Percentiles rank a stretch among this genome's conserved stretches.
These are phyloP conservation scores for Manacus vitellinus DNA, from an alignment of 2,113 vertebrate species.

Conservation along the genomic window DNA sequence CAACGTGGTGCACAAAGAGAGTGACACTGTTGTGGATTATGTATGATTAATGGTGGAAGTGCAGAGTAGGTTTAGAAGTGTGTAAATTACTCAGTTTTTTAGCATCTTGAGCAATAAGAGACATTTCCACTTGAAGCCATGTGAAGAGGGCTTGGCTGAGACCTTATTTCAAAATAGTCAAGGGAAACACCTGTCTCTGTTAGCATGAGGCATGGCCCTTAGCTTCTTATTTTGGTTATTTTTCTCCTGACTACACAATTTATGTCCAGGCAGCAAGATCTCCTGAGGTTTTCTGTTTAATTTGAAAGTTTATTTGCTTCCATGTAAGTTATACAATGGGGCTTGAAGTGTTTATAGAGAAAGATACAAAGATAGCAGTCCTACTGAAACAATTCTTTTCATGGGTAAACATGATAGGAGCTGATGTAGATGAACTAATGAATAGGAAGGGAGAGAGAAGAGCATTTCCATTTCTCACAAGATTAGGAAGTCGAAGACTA, in stretches of 20 bases:
- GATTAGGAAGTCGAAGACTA: slow-evolving; percentile 20
- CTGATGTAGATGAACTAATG: slow-evolving; percentile 13
- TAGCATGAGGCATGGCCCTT: background rate
- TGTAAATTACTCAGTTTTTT: slow-evolving; percentile 25
- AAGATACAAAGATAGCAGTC: slow-evolving; percentile 20
- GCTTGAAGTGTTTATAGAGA: slow-evolving; percentile 17
- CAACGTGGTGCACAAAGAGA: background rate
- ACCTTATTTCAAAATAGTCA: slow-evolving; percentile 26
- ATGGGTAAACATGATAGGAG: slow-evolving; percentile 1
- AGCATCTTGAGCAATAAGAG: background rate
- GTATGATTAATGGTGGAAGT: background rate
- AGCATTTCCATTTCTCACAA: slow-evolving; percentile 24
- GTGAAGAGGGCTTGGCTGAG: background rate
- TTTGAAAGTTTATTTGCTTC: slow-evolving; percentile 44
- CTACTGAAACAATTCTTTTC: slow-evolving; percentile 29
- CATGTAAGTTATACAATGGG: background rate
- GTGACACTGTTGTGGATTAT: slow-evolving; percentile 19
- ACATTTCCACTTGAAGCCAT: background rate
- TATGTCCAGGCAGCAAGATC: slow-evolving; percentile 7
- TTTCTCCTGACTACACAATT: slow-evolving; percentile 22
- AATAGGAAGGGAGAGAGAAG: slow-evolving; percentile 18
- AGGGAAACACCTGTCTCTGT: slow-evolving; percentile 25
- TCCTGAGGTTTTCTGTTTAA: slow-evolving; percentile 22
- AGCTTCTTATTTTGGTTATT: slow-evolving; percentile 21
- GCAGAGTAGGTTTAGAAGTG: background rate